Base-by-base conservation (phyloP, 2,888 invertebrate genomes). In the Ornithoptera priamus region DNA sequence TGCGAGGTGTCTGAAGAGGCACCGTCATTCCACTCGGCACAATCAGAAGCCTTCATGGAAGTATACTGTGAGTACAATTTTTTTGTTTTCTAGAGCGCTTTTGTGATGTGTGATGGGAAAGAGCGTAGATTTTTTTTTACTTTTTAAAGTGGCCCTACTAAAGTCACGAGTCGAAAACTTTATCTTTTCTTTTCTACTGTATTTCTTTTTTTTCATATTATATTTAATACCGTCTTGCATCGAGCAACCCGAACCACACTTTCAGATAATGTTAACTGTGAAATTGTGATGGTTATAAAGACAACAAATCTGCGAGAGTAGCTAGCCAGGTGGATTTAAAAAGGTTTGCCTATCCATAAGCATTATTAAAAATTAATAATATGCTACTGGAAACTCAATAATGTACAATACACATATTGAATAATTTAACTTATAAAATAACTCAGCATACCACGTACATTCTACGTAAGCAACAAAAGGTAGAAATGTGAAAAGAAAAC, bases 1-100 rank as follows among this genome's bases (percentile, higher is more conserved):
- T 96, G 96, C 81, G 96, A 96, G 85, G 95, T 96, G 70, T 96
- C 96, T 53, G 96, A 95, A 72, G 96, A 96, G 85, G 96, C 96
- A 68, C 96, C 96, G 50, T 95, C 95, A 69, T 96, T 96, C 87
- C 95, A 95, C 85, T 96, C 96, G 20, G 95, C 95, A 70, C 95
- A 94, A 76, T 94, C 95, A 74, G 95, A 95, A 82, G 94, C 94
- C 70, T 95, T 94, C 81, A 95, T 96, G 95, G 93, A 94, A 80
- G 94, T 96, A 77, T 95, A 95, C 77, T 96, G 96, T 96, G 87
- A 93, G 95, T 93, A 71, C 64, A 64, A 64, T 68, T 64, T 69
- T 17, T 5, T n/a, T 63, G 56, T 66, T 53, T 53, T 46, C 46
- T 63, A 20, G n/a, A 58, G 20, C 17, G 59, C 58, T 58, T 58